Conservation (phyloP, 2,888 invertebrate species). For the Escarpia spicata region DNA sequence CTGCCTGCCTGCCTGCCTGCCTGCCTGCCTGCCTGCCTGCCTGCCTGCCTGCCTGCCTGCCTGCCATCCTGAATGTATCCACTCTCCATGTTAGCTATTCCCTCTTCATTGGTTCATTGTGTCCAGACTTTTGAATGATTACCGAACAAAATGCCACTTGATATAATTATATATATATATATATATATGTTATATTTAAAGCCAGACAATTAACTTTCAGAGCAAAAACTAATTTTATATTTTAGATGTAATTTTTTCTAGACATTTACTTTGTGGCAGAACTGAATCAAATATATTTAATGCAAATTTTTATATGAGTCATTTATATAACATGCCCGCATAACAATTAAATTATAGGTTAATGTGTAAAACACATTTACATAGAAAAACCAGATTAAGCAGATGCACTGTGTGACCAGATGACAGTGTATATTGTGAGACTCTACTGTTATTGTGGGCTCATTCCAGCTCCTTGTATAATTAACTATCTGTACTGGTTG, state of each 20-base stretch:
- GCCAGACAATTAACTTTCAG: too few species aligned
- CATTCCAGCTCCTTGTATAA: not conserved
- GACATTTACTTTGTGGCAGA: too few species aligned
- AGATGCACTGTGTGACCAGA: not conserved
- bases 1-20: not conserved
- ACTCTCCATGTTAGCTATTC: not conserved
- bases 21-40: not conserved
- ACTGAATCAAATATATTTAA: too few species aligned
- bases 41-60: not conserved
- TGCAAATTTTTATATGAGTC: not conserved
- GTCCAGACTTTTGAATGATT: too few species aligned
- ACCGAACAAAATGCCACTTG: too few species aligned
- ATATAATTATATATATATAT: too few species aligned
- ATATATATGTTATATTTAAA: too few species aligned
- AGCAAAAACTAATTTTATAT: too few species aligned
- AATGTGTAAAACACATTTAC: not conserved
- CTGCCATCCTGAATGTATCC: not conserved
- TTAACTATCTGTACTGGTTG: not conserved
- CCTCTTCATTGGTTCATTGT: not conserved
- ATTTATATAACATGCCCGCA: not conserved
- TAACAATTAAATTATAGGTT: not conserved
- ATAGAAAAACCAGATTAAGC: not conserved
- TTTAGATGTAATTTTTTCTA: too few species aligned
- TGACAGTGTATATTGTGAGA: not conserved
- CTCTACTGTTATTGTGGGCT: not conserved